A percentile compares a stretch with the other conserved stretches of the same genome.
Evolutionary conservation across 2,888 invertebrate genomes (phyloP).

Genomic region (Myopa testacea): DNA sequence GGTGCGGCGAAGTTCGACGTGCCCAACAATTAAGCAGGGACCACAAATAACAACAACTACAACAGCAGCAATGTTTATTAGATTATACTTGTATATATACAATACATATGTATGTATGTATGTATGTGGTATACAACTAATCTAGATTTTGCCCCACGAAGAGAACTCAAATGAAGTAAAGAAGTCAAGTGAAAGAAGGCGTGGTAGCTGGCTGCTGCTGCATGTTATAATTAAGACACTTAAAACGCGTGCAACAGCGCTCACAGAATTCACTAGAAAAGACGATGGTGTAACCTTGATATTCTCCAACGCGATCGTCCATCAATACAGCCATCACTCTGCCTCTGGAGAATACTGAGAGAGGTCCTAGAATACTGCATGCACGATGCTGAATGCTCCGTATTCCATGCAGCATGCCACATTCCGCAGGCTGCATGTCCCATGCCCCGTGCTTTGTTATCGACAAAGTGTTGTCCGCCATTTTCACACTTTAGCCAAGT

Average conservation of each 20-base stretch:
- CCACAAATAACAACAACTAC: neutral
- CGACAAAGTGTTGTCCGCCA: conserved; percentile 41
- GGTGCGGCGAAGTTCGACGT: neutral
- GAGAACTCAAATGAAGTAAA: neutral
- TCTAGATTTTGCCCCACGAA: neutral
- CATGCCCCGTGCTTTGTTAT: conserved; percentile 14
- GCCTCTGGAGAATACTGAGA: neutral
- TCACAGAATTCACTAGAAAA: neutral
- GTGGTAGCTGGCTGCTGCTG: neutral
- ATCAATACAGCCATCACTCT: neutral
- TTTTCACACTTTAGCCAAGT: conserved; percentile 47
- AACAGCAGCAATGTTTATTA: conserved; percentile 23
- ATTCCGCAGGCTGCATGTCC: neutral
- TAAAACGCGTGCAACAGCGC: conserved; percentile 9
- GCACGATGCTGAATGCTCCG: neutral
- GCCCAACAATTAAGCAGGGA: conserved; percentile 15
- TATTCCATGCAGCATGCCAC: no score
- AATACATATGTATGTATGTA: neutral
- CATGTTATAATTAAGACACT: conserved; percentile 32
- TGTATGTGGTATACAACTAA: neutral
- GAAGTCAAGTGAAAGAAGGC: neutral
- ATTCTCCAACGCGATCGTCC: neutral
- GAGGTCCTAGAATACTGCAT: neutral
- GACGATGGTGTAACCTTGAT: neutral
- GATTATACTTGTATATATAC: neutral